Conservation (phyloP, 2,113 vertebrate genomes). For the Ciconia boyciana region DNA sequence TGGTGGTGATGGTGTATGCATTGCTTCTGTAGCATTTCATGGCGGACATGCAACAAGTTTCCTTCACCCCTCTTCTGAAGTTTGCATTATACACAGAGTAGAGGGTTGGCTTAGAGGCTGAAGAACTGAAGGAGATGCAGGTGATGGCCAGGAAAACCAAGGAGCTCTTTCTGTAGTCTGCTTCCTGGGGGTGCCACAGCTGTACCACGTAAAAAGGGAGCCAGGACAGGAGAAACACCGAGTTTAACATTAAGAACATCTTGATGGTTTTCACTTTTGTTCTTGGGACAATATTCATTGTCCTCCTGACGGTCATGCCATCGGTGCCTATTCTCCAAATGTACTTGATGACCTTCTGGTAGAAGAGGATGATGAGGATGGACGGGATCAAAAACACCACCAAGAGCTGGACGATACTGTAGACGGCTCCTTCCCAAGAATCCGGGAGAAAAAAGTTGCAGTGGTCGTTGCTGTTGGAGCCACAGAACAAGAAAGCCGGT, state of each 20-base stretch:
- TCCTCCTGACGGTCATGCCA: slow-evolving; percentile 86
- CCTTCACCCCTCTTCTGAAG: slow-evolving; percentile 90
- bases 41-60: slow-evolving; percentile 95
- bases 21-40: slow-evolving; percentile 98
- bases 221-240: slow-evolving; percentile 86
- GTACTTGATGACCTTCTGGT: slow-evolving; percentile 89
- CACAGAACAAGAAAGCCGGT: slow-evolving; percentile 84
- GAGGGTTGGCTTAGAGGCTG: slow-evolving; percentile 89
- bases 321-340: slow-evolving; percentile 90
- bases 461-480: slow-evolving; percentile 62
- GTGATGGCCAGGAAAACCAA: slow-evolving; percentile 80
- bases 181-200: slow-evolving; percentile 86
- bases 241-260: slow-evolving; percentile 92
- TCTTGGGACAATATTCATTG: slow-evolving; percentile 91
- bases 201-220: slow-evolving; percentile 87
- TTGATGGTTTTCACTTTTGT: slow-evolving; percentile 96
- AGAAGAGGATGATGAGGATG: slow-evolving; percentile 82
- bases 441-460: slow-evolving; percentile 86
- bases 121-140: slow-evolving; percentile 89
- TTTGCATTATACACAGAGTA: slow-evolving; percentile 89
- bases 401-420: slow-evolving; percentile 74
- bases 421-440: slow-evolving; percentile 81
- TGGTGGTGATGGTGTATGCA: slow-evolving; percentile 93
- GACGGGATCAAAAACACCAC: slow-evolving; percentile 82
- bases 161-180: slow-evolving; percentile 71